Evolutionary conservation across 2,888 invertebrate species (phyloP).

Genomic region (Eristalis tenax): DNA sequence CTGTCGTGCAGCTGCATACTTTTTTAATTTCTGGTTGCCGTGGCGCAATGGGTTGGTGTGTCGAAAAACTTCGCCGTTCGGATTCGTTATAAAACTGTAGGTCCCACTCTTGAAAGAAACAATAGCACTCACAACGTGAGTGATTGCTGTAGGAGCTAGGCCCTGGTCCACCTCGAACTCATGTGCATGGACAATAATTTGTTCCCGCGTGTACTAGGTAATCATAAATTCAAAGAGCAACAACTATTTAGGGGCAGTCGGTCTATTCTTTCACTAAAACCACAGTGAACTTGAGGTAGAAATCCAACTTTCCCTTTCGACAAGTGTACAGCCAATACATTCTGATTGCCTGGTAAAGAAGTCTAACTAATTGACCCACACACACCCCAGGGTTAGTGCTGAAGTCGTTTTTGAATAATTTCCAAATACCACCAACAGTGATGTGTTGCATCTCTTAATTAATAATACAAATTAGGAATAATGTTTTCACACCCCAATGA

Average conservation of each 20-base stretch:
- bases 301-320: background rate
- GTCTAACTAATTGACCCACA: conserved; percentile 79
- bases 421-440: conserved; percentile 30
- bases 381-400: background rate
- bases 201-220: background rate
- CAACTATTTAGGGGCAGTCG: background rate
- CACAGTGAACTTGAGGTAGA: background rate
- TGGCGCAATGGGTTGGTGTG: no score
- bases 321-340: background rate
- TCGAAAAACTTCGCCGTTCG: no score
- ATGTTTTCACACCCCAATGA: conserved; percentile 1
- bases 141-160: no score
- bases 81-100: no score
- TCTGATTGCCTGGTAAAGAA: conserved; percentile 78
- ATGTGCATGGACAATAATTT: background rate
- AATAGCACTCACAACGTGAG: no score
- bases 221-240: background rate
- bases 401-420: conserved; percentile 51
- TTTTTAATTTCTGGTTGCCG: no score
- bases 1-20: background rate
- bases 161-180: background rate
- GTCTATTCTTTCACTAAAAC: background rate
- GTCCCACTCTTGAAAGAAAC: no score
- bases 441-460: conserved; percentile 26
- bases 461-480: conserved; percentile 7